Percentiles rank a stretch among this genome's conserved stretches.
These are phyloP conservation scores for Strix uralensis DNA, from an alignment of 2,113 vertebrate species.

Conservation along the genomic window DNA sequence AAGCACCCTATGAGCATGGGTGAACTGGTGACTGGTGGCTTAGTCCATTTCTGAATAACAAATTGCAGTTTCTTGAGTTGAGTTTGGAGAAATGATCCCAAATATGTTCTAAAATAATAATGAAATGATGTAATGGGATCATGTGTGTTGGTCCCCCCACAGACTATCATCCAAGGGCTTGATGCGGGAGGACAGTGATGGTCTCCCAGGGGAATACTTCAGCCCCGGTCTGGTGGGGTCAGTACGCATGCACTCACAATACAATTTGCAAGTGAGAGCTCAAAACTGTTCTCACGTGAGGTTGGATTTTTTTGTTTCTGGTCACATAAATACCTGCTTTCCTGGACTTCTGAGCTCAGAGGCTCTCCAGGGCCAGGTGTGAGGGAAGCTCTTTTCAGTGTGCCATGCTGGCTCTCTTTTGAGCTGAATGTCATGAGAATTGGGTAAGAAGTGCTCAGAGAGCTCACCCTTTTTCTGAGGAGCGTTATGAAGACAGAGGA, in stretches of 20 bases:
- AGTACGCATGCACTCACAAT: accelerated
- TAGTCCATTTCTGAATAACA: accelerated
- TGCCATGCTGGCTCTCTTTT: accelerated
- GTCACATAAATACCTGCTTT: neutral
- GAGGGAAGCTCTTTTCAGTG: neutral
- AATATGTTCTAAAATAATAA: neutral
- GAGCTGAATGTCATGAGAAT: accelerated
- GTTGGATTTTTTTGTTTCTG: neutral
- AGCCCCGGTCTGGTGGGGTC: neutral
- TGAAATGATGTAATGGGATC: neutral
- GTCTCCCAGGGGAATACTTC: accelerated
- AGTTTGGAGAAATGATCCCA: neutral
- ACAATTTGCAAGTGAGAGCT: neutral
- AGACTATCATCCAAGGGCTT: accelerated
- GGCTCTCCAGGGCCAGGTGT: accelerated
- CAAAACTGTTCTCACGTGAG: neutral
- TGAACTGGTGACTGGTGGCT: neutral
- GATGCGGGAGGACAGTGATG: accelerated
- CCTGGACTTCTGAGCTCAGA: neutral
- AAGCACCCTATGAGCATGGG: neutral
- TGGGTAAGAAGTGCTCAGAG: neutral
- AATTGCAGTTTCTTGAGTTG: neutral
- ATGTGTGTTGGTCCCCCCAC: accelerated
- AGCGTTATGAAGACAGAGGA: neutral
- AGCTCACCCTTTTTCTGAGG: neutral